Percentiles rank a stretch among this genome's conserved stretches.
phyloP scores from a whole-genome alignment of 2,113 vertebrate genomes.

The Syngnathoides biaculeatus region DNA sequence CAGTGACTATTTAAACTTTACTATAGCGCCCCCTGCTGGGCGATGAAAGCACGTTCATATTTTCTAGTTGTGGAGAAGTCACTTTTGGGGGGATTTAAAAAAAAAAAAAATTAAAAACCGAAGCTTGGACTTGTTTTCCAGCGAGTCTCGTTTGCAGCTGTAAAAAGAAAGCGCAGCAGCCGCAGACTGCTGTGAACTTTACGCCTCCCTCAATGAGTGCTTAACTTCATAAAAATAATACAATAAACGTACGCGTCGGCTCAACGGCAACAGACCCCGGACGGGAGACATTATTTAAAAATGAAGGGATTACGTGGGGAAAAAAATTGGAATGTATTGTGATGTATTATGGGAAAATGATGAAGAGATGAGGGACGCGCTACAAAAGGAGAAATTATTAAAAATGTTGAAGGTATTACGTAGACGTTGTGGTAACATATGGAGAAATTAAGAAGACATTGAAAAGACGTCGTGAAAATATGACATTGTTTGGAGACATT shows the following conservation, averaged over 20 bases:
- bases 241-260: neutral
- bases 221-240: neutral
- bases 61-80: neutral
- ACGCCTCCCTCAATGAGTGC: neutral
- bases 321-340: too few species aligned
- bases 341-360: too few species aligned
- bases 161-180: neutral
- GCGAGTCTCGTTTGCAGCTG: neutral
- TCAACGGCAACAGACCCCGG: neutral
- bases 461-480: too few species aligned
- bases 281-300: neutral
- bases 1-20: neutral
- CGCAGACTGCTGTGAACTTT: neutral
- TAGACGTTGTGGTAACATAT: neutral
- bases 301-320: too few species aligned
- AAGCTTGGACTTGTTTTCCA: neutral
- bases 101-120: too few species aligned
- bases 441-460: neutral
- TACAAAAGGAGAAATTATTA: neutral
- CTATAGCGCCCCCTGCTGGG: neutral
- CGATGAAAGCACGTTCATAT: neutral
- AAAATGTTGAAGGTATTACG: too few species aligned
- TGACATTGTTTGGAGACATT: too few species aligned
- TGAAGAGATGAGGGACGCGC: too few species aligned
- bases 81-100: too few species aligned